Evolutionary conservation across 37 sponge, comb jelly and placozoan genomes (phyloP).

Genomic region (Ianthella basta): DNA sequence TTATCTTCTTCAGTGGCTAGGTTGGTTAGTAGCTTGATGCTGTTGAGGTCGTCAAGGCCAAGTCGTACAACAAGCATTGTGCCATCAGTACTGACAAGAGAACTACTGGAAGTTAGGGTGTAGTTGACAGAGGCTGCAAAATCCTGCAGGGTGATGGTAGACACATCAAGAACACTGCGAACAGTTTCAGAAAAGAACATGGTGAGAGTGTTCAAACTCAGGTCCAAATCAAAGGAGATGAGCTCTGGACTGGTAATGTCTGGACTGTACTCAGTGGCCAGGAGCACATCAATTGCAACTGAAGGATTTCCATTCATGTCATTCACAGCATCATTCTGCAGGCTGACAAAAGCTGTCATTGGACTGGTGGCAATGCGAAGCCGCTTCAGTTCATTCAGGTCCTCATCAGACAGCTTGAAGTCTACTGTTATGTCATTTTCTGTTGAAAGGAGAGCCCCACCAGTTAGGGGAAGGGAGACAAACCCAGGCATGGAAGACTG

Average conservation of each 20-base stretch:
- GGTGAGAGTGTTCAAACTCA: constrained; percentile 65
- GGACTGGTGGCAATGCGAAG: constrained; percentile 55
- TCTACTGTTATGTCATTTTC: constrained; percentile 36
- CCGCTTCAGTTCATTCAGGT: constrained; percentile 88
- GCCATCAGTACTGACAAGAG: constrained; percentile 34
- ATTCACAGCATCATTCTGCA: constrained; percentile 42
- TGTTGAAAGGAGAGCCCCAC: constrained; percentile 45
- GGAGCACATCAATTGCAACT: constrained; percentile 35
- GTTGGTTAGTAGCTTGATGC: constrained; percentile 66
- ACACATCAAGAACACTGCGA: constrained; percentile 58
- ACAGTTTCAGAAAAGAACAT: constrained; percentile 86
- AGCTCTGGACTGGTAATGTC: constrained; percentile 74
- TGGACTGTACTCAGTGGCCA: constrained; percentile 29
- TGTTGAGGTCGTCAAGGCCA: constrained; percentile 69
- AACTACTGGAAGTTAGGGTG: constrained; percentile 50
- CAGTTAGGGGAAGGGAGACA: constrained; percentile 45
- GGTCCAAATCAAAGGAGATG: constrained; percentile 64
- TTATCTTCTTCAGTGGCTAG: constrained; percentile 60
- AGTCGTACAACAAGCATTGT: constrained; percentile 57
- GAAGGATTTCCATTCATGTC: constrained; percentile 56
- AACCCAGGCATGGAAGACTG: neutral
- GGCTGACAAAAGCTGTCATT: constrained; percentile 35
- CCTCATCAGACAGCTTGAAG: constrained; percentile 33
- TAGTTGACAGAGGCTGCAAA: constrained; percentile 22
- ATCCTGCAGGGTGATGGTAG: constrained; percentile 69